Evolutionary conservation across 2,888 invertebrate species (phyloP), one percentile per base, ranked within the genome.

Genomic region (Syrphus vitripennis): DNA sequence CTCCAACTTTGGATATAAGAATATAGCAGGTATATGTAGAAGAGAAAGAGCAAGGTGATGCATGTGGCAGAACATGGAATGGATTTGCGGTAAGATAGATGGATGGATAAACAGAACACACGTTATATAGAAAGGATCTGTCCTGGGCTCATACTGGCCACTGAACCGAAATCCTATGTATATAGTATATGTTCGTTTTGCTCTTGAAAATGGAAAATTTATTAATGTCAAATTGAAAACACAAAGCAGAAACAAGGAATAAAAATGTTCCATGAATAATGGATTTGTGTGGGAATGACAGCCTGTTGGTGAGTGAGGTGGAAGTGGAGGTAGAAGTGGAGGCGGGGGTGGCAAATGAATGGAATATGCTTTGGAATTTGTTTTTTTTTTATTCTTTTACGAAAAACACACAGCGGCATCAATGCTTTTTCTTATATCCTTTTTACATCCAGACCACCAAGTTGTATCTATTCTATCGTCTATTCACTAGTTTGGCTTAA

Each of bases 251-350:
- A 63, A 74, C 67, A 69, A 37, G 55, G 78, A 45, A 42, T 67
- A 71, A 72, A 71, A 34, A 53, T 67, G 67, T 67, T 21, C 80
- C 37, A 80, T 84, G 80, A 84, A 84, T 84, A 84, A 84, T 84
- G 65, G 75, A 84, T 80, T 67, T 80, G 65, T 84, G 83, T 84
- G 83, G 63, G 71, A 70, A 76, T 75, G 83, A 84, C 83, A 84
- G 71, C 21, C 34, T 59, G 76, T 55, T 61, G 61, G 24, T 50
- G 24, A 34, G 34, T 12, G 34, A 9, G 12, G 34, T 12, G 34
- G 34, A 10, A 9, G 24, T 24, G 3, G 24, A 4, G 42, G 7
- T 7, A n/a, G 16, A 42, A 12, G 9, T 9, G 31, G 5, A 5
- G 34, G 34, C 5, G 10, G 19, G 4, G 21, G 37, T 53, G 50